Percentiles rank a stretch among this genome's conserved stretches.
Evolutionary conservation across 2,888 invertebrate genomes (phyloP).

Genomic region (Dromius quadrimaculatus): DNA sequence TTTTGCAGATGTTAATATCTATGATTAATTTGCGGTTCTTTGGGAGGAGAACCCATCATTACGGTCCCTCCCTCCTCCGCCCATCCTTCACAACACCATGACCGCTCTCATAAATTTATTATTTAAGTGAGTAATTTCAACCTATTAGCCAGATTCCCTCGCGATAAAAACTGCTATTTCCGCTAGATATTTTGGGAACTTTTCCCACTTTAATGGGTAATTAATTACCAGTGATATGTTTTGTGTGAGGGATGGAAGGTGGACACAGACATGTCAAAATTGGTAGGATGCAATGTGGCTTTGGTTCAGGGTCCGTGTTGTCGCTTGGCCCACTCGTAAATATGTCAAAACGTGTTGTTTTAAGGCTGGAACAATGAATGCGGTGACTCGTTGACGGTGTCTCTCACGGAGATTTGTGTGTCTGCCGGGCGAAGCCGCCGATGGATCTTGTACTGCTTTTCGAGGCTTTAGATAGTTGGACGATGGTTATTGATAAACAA

Average conservation of each 20-base stretch:
- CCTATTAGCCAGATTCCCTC: slow-evolving; percentile 3
- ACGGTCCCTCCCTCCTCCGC: too few species aligned
- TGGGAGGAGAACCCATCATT: too few species aligned
- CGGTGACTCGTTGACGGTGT: slow-evolving; percentile 30
- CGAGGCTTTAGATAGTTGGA: too few species aligned
- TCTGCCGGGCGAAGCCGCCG: slow-evolving; percentile 59
- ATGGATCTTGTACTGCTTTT: too few species aligned
- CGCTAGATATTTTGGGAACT: background rate
- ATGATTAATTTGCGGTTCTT: too few species aligned
- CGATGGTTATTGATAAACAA: too few species aligned
- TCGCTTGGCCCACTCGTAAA: slow-evolving; percentile 61
- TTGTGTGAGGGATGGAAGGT: slow-evolving; percentile 3
- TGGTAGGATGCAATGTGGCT: slow-evolving; percentile 50
- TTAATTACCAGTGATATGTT: slow-evolving; percentile 9
- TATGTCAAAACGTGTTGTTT: slow-evolving; percentile 67
- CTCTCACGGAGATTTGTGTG: slow-evolving; percentile 65
- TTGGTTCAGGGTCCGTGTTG: slow-evolving; percentile 13
- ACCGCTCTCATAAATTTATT: too few species aligned
- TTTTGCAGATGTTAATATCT: too few species aligned
- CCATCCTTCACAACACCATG: too few species aligned
- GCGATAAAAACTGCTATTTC: background rate
- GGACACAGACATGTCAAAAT: slow-evolving; percentile 27
- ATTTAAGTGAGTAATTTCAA: background rate
- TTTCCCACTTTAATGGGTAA: background rate
- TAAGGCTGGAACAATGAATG: slow-evolving; percentile 66